Conservation (phyloP, 2,797 vertebrate species). For the Centroberyx gerrardi region DNA sequence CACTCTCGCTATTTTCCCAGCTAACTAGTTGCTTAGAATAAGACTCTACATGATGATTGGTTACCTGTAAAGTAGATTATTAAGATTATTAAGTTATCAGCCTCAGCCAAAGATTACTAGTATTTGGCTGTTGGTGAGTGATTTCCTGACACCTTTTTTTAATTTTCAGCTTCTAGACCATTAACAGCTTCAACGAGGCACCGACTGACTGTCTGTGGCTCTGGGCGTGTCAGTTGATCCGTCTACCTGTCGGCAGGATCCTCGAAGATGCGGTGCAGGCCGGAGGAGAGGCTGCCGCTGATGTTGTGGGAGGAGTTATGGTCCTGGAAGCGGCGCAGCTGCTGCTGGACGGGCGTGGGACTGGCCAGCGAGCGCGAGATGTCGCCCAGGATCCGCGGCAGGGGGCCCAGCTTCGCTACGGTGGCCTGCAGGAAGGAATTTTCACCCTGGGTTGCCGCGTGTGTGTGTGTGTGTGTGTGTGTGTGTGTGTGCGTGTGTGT, state of each 20-base stretch:
- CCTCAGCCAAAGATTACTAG: too few species aligned
- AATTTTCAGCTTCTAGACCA: too few species aligned
- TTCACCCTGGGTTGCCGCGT: slow-evolving; percentile 90
- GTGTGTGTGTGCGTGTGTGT: slow-evolving; percentile 69
- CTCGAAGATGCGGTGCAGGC: slow-evolving; percentile 95
- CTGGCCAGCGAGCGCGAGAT: slow-evolving; percentile 91
- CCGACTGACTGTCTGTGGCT: too few species aligned
- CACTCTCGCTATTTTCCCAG: too few species aligned
- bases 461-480: slow-evolving; percentile 22
- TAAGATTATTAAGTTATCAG: too few species aligned
- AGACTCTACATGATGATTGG: too few species aligned
- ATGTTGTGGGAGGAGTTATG: slow-evolving; percentile 92
- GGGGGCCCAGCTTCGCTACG: slow-evolving; percentile 94
- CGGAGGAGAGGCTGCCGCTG: slow-evolving; percentile 93
- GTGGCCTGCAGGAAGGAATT: slow-evolving; percentile 99
- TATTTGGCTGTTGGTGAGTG: too few species aligned
- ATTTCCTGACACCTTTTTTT: too few species aligned
- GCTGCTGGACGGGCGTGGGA: slow-evolving; percentile 90
- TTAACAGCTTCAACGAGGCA: too few species aligned
- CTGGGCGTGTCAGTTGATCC: slow-evolving; percentile 1
- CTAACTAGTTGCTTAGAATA: too few species aligned
- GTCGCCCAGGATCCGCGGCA: slow-evolving; percentile 95
- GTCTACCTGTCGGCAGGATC: slow-evolving; percentile 91
- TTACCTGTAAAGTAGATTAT: too few species aligned
- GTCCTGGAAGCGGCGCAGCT: slow-evolving; percentile 91